Base-by-base conservation (phyloP, 2,797 vertebrate genomes). In the Sciurus carolinensis region DNA sequence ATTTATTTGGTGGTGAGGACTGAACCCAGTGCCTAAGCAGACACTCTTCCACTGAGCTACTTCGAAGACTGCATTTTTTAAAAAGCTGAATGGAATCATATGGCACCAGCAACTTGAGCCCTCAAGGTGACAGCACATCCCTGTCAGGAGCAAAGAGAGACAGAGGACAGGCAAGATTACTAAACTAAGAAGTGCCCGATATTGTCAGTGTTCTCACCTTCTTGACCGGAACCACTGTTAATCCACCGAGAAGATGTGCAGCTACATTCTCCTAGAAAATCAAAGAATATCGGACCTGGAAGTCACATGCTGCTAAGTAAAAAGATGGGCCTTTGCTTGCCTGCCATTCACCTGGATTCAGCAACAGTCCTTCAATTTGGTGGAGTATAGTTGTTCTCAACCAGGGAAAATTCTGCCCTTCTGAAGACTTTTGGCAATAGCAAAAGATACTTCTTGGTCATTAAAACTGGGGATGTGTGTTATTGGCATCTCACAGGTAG, bases 1-100 rank as follows among this genome's bases (percentile, higher is more conserved):
- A 57, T 57, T 57, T 22, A 64, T 44, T 42, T 33, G 17, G 42
- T 71, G 26, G 13, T 71, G 36, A 22, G 24, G 28, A 33, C 15
- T 9, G 36, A 85, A 28, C 44, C 36, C 75, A 72, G 67, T 7
- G n/a, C 17, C 44, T 26, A 64, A 81, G n/a, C 84, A 59, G 44
- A 36, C 44, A 22, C 54, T 22, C 7, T 57, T 20, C 44, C n/a
- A 36, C n/a, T 3, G 44, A 75, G 69, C 22, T 33, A 52, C 66
- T 28, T 20, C 75, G 15, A 73, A 17, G 17, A 54, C 52, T n/a
- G 17, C 66, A 39, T 52, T 11, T 6, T 2, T 57, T 17, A 7
- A 54, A 83, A 67, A 67, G 39, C 69, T 89, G 69, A 94, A 76
- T 72, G 42, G 22, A 95, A 67, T 77, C 79, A 87, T 8, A 50